Conservation (phyloP, 2,797 vertebrate genomes). For the Coendou prehensilis region DNA sequence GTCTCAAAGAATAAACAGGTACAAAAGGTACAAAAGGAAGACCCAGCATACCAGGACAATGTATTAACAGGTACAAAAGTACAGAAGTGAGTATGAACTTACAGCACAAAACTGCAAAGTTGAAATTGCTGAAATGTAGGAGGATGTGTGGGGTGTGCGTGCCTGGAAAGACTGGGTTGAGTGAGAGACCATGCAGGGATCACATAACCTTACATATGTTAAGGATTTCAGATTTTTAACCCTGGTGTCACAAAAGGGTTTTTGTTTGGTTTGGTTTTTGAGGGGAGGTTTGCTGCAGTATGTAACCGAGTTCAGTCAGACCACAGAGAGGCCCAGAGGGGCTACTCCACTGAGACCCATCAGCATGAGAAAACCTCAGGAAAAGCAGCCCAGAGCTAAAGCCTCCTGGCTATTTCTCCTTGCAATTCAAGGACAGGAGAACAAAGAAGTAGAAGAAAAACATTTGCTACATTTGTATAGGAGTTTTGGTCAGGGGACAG, state of each 20-base stretch:
- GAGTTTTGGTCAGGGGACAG: not conserved
- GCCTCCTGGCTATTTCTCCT: not conserved
- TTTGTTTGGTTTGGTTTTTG: not conserved
- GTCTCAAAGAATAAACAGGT: constrained; percentile 17
- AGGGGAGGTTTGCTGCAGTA: not conserved
- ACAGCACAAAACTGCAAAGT: not conserved
- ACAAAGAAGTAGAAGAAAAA: not conserved
- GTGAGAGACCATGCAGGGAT: not conserved
- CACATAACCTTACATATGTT: not conserved
- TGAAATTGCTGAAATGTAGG: not conserved
- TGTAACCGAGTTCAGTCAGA: not conserved
- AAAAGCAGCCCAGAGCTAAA: not conserved
- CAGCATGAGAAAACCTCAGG: not conserved
- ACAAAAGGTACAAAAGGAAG: not conserved
- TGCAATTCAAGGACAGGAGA: not conserved
- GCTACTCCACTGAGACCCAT: not conserved
- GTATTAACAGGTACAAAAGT: not conserved
- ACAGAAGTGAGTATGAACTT: not conserved
- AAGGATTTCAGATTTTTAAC: constrained; percentile 35
- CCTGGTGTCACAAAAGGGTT: not conserved
- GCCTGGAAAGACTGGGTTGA: not conserved
- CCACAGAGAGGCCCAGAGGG: not conserved
- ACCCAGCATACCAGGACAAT: not conserved
- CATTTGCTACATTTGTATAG: not conserved
- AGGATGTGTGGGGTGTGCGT: not conserved